phyloP scores from a whole-genome alignment of 23 tunicate species.

The Ciona savignyi region DNA sequence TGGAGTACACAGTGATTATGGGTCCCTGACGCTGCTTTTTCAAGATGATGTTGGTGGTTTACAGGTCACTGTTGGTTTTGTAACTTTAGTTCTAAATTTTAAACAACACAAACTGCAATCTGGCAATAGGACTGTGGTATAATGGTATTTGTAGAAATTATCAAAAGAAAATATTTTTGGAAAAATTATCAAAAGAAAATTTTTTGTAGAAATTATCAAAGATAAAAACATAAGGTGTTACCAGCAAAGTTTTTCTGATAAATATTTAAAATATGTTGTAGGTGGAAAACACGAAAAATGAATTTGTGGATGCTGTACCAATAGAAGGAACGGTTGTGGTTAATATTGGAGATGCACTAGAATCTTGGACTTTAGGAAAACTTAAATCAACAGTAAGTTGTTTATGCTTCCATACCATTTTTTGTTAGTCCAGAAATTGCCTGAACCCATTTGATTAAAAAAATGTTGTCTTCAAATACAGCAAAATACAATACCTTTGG shows the following conservation, averaged over 20 bases:
- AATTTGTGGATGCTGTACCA: slow-evolving; percentile 50
- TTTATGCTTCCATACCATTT: background rate
- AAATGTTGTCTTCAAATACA: too few species aligned
- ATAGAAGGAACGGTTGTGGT: slow-evolving; percentile 46
- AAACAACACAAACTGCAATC: too few species aligned
- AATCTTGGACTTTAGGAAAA: slow-evolving; percentile 48
- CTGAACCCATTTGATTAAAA: too few species aligned
- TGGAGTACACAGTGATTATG: slow-evolving; percentile 84
- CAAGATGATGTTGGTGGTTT: slow-evolving; percentile 80
- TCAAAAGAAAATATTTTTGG: too few species aligned
- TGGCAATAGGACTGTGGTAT: too few species aligned
- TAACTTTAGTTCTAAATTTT: too few species aligned
- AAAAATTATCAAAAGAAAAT: too few species aligned
- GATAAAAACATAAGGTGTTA: too few species aligned
- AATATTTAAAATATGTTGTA: background rate
- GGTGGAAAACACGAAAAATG: slow-evolving; percentile 18
- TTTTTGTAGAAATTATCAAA: too few species aligned
- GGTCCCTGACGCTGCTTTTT: slow-evolving; percentile 65
- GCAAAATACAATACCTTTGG: too few species aligned
- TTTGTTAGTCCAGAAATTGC: too few species aligned
- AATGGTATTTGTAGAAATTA: too few species aligned
- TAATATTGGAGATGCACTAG: slow-evolving; percentile 6
- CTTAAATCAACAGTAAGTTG: slow-evolving; percentile 44
- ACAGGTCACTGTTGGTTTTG: slow-evolving; percentile 30
- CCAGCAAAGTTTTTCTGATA: background rate